Percentiles rank a stretch among this genome's conserved stretches.
Evolutionary conservation across 1,140 invertebrate species (phyloP).

Genomic region (Aradophagus sp.): DNA sequence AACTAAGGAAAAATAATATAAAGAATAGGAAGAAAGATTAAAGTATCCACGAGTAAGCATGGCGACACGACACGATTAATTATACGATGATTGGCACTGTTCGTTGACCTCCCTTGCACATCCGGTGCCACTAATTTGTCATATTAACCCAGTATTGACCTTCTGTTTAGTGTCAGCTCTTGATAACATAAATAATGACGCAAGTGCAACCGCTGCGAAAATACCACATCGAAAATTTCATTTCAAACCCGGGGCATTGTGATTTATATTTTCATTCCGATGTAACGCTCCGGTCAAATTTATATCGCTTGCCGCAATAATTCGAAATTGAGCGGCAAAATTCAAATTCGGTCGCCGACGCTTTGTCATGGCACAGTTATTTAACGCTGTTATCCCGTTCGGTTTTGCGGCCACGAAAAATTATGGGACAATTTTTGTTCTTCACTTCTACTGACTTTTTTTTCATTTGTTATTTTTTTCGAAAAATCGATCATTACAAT

Average conservation of each 20-base stretch:
- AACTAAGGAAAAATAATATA: too few species aligned
- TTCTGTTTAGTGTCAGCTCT: conserved; percentile 51
- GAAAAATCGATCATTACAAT: too few species aligned
- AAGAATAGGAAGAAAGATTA: conserved; percentile 13
- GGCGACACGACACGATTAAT: conserved; percentile 39
- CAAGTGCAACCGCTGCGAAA: conserved; percentile 40
- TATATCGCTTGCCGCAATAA: not conserved
- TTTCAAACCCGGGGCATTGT: conserved; percentile 9
- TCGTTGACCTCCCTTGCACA: conserved; percentile 49
- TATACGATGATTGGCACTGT: conserved; percentile 53
- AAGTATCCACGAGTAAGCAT: conserved; percentile 9
- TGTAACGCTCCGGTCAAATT: not conserved
- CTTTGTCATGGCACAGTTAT: too few species aligned
- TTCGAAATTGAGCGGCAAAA: conserved; percentile 4
- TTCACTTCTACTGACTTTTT: too few species aligned
- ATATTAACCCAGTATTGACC: conserved; percentile 58
- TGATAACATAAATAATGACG: conserved; percentile 57
- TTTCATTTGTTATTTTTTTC: too few species aligned
- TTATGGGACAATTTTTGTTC: too few species aligned
- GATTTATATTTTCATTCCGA: conserved; percentile 32
- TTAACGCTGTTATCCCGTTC: too few species aligned
- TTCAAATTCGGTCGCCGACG: too few species aligned
- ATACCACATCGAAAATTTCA: conserved; percentile 24
- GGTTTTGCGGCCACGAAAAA: too few species aligned
- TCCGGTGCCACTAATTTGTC: conserved; percentile 57